Evolutionary conservation across 2,797 vertebrate species (phyloP), one percentile per base, ranked within the genome.

Genomic region (Melanotaenia maccullochi): DNA sequence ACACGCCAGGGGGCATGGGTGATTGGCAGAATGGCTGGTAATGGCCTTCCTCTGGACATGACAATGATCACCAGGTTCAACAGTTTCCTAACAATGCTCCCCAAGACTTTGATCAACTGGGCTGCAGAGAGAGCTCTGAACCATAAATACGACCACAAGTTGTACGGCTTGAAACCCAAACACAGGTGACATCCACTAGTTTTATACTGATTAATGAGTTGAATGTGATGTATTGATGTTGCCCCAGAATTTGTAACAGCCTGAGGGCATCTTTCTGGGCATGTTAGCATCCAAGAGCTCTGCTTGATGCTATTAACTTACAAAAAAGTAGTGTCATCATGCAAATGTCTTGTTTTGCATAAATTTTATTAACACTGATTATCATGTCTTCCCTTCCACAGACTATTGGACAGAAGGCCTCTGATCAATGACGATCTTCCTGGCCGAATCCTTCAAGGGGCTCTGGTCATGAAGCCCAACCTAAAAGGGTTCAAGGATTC

Each of bases 31-130:
- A 86, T 96, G 86, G 95, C 89, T 24, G 83, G 73, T 12, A 81
- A 71, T 0, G 96, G 97, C 20, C 91, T 96, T 38, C 97, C 97
- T 0, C 30, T 95, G 83, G 97, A 98, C 87, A 94, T 97, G 93
- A 60, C 78, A 0, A 40, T 58, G 28, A 65, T 79, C 58, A 95
- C 91, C 36, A 93, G 95, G 55, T 30, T 94, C 42, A 81, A 76
- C 49, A 90, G 18, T 54, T 18, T 93, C 44, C 47, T 97, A 30
- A 69, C 60, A 36, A 61, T 71, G 25, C 82, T 96, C 13, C 96
- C 96, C 0, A 68, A 60, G 0, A 28, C 71, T 24, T 13, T 96
- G 33, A 4, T 90, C 2, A 76, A 73, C 82, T 89, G 87, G 89
- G 32, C 86, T 28, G n/a, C 78, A 2, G 94, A 94, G 60, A 89